Evolutionary conservation across 2,888 invertebrate species (phyloP).

Genomic region (Cinara cedri): DNA sequence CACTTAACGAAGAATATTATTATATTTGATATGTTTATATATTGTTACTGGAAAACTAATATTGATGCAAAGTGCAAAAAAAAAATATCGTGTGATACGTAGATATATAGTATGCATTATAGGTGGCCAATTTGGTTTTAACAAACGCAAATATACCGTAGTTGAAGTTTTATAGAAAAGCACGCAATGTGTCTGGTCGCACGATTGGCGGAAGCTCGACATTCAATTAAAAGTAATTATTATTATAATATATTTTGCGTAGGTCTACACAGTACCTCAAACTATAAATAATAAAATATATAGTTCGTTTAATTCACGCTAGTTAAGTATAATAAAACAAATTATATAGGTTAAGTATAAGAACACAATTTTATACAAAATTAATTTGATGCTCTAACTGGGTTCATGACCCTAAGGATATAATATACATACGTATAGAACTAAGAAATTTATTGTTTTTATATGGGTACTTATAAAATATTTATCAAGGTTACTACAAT

Average conservation of each 20-base stretch:
- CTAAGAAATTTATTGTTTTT: neutral
- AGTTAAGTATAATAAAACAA: constrained; percentile 31
- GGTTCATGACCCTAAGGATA: neutral
- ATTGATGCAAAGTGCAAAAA: constrained; percentile 27
- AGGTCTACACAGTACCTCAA: constrained; percentile 3
- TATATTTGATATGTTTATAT: too few relatives aligned
- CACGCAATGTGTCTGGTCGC: constrained; percentile 26
- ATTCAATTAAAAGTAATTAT: constrained; percentile 53
- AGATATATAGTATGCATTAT: neutral
- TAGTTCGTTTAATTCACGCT: constrained; percentile 6
- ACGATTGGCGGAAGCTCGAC: constrained; percentile 37
- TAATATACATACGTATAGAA: neutral
- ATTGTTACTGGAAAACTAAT: constrained; percentile 34
- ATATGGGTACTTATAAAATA: neutral
- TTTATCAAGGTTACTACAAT: neutral
- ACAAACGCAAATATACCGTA: neutral
- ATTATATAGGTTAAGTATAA: constrained; percentile 27
- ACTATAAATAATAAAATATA: neutral
- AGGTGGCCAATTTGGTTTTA: constrained; percentile 15
- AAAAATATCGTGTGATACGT: neutral
- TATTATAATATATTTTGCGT: constrained; percentile 31
- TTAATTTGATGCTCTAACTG: neutral
- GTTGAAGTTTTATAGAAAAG: neutral
- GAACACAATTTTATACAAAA: constrained; percentile 6
- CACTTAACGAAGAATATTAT: too few relatives aligned